These are phyloP conservation scores for Leptinotarsa lineolata DNA, from an alignment of 1,140 invertebrate genomes.

Conservation along the genomic window DNA sequence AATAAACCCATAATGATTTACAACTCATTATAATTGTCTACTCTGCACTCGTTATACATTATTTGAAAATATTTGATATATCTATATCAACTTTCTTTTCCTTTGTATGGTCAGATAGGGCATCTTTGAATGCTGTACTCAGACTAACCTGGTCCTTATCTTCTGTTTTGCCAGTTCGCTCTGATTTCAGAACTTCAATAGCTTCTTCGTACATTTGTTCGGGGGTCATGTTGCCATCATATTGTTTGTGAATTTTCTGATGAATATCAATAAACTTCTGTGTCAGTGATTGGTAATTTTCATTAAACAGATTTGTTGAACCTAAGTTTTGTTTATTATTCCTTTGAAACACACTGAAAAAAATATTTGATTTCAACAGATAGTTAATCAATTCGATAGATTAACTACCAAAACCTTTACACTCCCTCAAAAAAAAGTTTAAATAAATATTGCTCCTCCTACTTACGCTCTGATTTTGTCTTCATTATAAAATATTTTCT, in stretches of 20 bases:
- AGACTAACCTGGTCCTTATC: slow-evolving; percentile 41
- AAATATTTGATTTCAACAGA: slow-evolving; percentile 9
- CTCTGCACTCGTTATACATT: slow-evolving; percentile 18
- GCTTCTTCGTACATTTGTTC: slow-evolving; percentile 58
- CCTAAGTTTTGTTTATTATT: slow-evolving; percentile 58
- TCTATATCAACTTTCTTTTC: slow-evolving; percentile 34
- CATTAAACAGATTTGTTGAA: slow-evolving; percentile 58
- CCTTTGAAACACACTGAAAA: slow-evolving; percentile 67
- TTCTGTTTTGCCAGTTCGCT: slow-evolving; percentile 31
- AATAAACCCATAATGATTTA: too few relatives aligned
- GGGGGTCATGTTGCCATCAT: slow-evolving; percentile 56
- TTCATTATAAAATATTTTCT: slow-evolving; percentile 82
- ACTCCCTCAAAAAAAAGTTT: too few relatives aligned
- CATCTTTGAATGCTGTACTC: slow-evolving; percentile 49
- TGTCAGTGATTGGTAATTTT: slow-evolving; percentile 59
- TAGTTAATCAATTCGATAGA: background rate
- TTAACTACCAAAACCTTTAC: background rate
- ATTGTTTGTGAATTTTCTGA: slow-evolving; percentile 59
- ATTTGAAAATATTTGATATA: slow-evolving; percentile 46
- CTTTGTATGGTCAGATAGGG: slow-evolving; percentile 33
- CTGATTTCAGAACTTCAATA: slow-evolving; percentile 54
- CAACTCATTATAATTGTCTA: background rate
- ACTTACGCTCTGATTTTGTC: slow-evolving; percentile 84
- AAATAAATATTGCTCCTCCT: too few relatives aligned
- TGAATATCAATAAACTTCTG: slow-evolving; percentile 66